Evolutionary conservation across 2,113 vertebrate species (phyloP).

Genomic region (Hippocampus mohnikei): DNA sequence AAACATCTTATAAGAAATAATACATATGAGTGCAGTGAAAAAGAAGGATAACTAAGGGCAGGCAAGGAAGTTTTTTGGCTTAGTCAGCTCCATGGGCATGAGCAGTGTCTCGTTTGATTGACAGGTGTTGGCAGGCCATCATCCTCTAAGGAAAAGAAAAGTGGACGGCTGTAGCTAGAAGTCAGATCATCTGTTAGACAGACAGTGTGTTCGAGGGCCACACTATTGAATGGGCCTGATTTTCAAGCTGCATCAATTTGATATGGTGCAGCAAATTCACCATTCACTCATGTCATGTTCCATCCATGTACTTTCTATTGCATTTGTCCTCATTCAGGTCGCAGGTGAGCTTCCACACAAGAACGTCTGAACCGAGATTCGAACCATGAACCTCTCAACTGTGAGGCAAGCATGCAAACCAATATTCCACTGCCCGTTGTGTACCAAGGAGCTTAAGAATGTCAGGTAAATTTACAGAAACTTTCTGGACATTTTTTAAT

Average conservation of each 20-base stretch:
- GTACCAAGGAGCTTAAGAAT: background rate
- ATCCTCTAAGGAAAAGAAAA: background rate
- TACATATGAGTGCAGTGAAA: background rate
- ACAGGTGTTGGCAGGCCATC: background rate
- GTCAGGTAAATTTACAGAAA: background rate
- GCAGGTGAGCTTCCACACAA: background rate
- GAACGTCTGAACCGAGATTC: background rate
- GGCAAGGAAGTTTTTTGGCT: background rate
- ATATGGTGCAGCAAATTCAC: background rate
- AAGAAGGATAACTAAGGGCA: background rate
- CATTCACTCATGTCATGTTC: background rate
- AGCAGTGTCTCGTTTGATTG: background rate
- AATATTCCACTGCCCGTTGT: background rate
- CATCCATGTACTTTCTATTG: background rate
- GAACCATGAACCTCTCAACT: background rate
- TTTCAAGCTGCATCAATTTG: background rate
- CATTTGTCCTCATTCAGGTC: background rate
- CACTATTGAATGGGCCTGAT: background rate
- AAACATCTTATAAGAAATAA: background rate
- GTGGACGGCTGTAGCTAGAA: background rate
- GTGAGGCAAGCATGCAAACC: background rate
- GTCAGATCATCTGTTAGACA: background rate
- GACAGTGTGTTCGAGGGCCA: background rate
- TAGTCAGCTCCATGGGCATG: slow-evolving; percentile 1
- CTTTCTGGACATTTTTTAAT: background rate